Conservation (phyloP, 2,888 invertebrate genomes). For the Nasonia oneida region DNA sequence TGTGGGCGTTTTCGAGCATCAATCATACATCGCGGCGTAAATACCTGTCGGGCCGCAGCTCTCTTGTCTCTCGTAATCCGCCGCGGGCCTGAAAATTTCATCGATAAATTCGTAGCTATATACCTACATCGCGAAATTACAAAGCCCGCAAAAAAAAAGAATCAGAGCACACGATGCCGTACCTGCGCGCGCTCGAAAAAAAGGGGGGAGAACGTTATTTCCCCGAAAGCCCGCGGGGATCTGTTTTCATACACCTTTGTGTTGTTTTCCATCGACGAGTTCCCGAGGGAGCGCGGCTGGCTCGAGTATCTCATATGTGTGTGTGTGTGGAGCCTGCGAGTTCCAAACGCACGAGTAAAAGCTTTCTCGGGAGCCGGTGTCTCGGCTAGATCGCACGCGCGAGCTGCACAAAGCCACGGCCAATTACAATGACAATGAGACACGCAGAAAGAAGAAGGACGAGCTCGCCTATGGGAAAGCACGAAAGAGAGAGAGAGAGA, state of each 20-base stretch:
- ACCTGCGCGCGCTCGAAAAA: neutral
- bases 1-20: slow-evolving; percentile 75
- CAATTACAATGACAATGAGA: slow-evolving; percentile 79
- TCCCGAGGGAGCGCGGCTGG: slow-evolving; percentile 73
- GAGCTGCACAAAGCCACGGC: slow-evolving; percentile 73
- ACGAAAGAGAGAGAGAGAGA: neutral
- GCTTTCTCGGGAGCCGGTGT: slow-evolving; percentile 25
- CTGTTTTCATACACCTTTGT: slow-evolving; percentile 72
- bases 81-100: neutral
- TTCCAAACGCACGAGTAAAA: neutral
- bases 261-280: slow-evolving; percentile 67
- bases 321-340: neutral
- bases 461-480: neutral
- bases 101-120: neutral
- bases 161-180: neutral
- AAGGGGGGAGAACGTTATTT: neutral
- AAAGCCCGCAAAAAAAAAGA: neutral
- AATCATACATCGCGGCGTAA: slow-evolving; percentile 73
- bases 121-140: neutral
- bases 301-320: slow-evolving; percentile 70
- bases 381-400: slow-evolving; percentile 74
- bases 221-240: slow-evolving; percentile 64
- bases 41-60: slow-evolving; percentile 67
- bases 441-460: slow-evolving; percentile 75
- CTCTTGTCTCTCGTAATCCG: neutral